Conservation (phyloP, 2,888 invertebrate genomes). For the Brenthis hecate region DNA sequence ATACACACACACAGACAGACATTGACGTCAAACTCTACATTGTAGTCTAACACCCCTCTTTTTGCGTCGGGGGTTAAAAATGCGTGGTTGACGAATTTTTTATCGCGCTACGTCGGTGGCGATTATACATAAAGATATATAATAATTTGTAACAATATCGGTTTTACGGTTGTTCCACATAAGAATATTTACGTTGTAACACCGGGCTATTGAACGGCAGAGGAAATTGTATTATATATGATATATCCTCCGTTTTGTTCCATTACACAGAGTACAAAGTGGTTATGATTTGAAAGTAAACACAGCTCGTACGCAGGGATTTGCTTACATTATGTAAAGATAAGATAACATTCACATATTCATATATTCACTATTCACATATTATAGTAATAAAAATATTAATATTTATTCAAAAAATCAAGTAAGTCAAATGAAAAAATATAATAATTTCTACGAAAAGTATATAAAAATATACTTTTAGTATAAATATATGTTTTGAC, state of each 20-base stretch:
- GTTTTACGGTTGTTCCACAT: neutral
- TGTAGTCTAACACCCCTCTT: too few species aligned
- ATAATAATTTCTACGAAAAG: too few species aligned
- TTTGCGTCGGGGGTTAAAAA: too few species aligned
- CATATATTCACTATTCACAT: neutral
- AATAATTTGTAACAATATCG: too few species aligned
- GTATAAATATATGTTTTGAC: too few species aligned
- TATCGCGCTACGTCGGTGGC: too few species aligned
- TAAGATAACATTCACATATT: neutral
- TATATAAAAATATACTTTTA: too few species aligned
- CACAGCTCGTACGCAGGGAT: neutral
- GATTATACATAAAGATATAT: too few species aligned
- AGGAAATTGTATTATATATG: slow-evolving; percentile 5
- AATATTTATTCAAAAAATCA: neutral
- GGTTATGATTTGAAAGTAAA: slow-evolving; percentile 10
- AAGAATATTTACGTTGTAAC: neutral
- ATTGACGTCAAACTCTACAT: too few species aligned
- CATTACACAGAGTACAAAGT: neutral
- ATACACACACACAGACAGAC: too few species aligned
- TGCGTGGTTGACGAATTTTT: too few species aligned
- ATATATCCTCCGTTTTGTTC: neutral
- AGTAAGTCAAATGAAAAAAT: neutral
- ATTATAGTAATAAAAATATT: neutral
- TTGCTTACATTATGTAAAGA: neutral
- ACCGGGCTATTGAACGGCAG: neutral